Conservation (phyloP, 1,140 invertebrate genomes). For the Ptiloglossa arizonensis region DNA sequence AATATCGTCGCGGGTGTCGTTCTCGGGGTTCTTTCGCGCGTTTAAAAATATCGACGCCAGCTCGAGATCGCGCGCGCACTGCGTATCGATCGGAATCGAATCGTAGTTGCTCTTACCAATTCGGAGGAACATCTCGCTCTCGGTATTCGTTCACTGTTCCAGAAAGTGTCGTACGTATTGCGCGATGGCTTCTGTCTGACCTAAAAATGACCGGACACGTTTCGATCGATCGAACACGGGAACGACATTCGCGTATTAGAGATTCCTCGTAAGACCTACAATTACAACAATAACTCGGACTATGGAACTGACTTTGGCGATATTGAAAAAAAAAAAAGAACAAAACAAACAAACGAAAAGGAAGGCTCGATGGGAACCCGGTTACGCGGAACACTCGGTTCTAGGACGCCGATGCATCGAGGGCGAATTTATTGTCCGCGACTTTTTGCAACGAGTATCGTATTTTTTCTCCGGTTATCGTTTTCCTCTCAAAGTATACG, state of each 20-base stretch:
- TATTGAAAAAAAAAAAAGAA: too few species aligned
- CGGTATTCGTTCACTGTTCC: background rate
- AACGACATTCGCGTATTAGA: conserved; percentile 35
- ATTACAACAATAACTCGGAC: conserved; percentile 12
- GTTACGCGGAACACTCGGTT: background rate
- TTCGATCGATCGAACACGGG: conserved; percentile 37
- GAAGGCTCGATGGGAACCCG: background rate
- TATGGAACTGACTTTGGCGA: conserved; percentile 31
- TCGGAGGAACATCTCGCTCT: too few species aligned
- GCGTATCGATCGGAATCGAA: background rate
- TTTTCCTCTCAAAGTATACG: too few species aligned
- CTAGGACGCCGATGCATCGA: background rate
- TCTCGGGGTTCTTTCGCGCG: background rate
- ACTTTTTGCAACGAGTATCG: too few species aligned
- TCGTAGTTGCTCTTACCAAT: too few species aligned
- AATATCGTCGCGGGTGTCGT: background rate
- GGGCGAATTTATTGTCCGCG: conserved; percentile 6
- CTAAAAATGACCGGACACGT: conserved; percentile 30
- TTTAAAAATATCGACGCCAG: background rate
- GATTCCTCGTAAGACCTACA: conserved; percentile 22
- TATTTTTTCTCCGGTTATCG: background rate
- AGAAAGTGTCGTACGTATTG: background rate
- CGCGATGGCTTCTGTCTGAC: conserved; percentile 15
- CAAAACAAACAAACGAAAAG: too few species aligned
- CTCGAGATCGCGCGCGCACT: background rate